phyloP scores from a whole-genome alignment of 2,888 invertebrate genomes.

The Oligia strigilis region DNA sequence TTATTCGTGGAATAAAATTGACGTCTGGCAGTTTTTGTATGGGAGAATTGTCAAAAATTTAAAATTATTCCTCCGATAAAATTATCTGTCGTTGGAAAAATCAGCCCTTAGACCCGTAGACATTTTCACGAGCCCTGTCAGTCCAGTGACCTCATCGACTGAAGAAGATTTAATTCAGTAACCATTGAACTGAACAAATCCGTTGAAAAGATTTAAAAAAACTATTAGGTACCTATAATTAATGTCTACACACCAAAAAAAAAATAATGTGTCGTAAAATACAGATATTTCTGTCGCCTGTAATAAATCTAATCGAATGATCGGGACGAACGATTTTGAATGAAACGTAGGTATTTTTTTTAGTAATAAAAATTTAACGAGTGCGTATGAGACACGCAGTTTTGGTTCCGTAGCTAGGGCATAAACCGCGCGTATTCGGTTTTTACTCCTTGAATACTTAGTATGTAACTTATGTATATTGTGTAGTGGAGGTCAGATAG shows the following conservation, averaged over 20 bases:
- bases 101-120: neutral
- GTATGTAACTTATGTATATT: neutral
- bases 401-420: conserved; percentile 25
- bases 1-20: too few species aligned
- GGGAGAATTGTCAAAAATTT: too few species aligned
- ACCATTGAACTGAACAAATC: conserved; percentile 38
- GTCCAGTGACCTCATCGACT: conserved; percentile 24
- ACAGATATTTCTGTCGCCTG: conserved; percentile 51
- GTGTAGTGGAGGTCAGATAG: neutral
- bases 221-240: conserved; percentile 8
- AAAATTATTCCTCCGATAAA: too few species aligned
- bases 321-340: conserved; percentile 68
- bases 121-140: neutral
- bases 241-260: conserved; percentile 53
- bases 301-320: conserved; percentile 72
- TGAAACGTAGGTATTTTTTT: conserved; percentile 61
- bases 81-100: too few species aligned
- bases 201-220: conserved; percentile 37
- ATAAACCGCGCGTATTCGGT: neutral
- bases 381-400: neutral
- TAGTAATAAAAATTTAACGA: conserved; percentile 59
- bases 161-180: conserved; percentile 33
- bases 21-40: too few species aligned
- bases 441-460: neutral
- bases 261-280: conserved; percentile 54